These are phyloP conservation scores for Cerastis rubricosa DNA, from an alignment of 2,888 invertebrate genomes.

Conservation along the genomic window DNA sequence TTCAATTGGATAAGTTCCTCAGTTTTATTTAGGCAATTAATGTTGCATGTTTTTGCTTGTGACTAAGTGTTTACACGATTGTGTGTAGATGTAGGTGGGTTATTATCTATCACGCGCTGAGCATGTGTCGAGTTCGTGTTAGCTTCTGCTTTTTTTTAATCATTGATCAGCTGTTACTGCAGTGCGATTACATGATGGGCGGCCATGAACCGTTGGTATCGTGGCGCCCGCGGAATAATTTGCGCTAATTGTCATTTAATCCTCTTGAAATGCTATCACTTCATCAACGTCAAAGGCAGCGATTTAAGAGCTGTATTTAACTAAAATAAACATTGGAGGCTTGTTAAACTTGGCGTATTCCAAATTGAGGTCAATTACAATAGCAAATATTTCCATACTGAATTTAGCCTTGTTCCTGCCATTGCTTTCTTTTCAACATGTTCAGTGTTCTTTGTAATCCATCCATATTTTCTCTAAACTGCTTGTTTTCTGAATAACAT, in stretches of 20 bases:
- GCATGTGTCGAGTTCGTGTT: slow-evolving; percentile 60
- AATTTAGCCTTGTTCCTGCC: too few species aligned
- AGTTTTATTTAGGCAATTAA: slow-evolving; percentile 42
- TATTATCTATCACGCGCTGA: slow-evolving; percentile 64
- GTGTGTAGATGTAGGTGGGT: slow-evolving; percentile 46
- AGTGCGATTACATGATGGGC: slow-evolving; percentile 43
- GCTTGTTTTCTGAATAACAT: neutral
- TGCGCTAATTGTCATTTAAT: slow-evolving; percentile 44
- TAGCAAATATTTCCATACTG: neutral
- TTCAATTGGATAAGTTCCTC: slow-evolving; percentile 47
- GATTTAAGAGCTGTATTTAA: neutral
- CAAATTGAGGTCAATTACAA: neutral
- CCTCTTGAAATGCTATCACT: slow-evolving; percentile 40
- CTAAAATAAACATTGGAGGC: neutral
- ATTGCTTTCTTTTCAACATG: neutral
- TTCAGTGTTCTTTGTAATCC: neutral
- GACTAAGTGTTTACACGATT: slow-evolving; percentile 55
- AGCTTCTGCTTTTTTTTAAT: slow-evolving; percentile 40
- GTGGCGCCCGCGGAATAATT: slow-evolving; percentile 31
- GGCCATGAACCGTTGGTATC: slow-evolving; percentile 57
- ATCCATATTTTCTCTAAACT: neutral
- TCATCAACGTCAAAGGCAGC: slow-evolving; percentile 27
- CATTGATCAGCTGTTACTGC: slow-evolving; percentile 59
- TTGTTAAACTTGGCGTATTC: slow-evolving; percentile 3
- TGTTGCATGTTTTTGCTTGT: slow-evolving; percentile 31